phyloP scores from a whole-genome alignment of 2,797 vertebrate species.

The Myripristis jacobus region DNA sequence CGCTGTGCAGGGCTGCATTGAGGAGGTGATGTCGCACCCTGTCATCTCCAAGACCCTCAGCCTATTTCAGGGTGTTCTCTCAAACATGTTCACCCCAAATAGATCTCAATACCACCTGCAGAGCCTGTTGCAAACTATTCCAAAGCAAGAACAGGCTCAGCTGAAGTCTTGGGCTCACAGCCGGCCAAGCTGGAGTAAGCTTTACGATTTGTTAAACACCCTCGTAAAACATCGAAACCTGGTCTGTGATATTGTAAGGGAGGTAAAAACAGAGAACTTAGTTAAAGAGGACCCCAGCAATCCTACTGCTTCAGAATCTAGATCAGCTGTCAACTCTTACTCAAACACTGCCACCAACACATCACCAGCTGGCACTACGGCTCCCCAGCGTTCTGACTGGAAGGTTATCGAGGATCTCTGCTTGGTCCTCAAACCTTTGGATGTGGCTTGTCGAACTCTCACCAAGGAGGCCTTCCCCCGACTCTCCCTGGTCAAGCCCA shows the following conservation, averaged over 20 bases:
- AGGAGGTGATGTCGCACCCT: conserved; percentile 76
- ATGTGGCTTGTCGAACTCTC: conserved; percentile 83
- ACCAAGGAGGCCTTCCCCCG: conserved; percentile 82
- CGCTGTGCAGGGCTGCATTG: conserved; percentile 75
- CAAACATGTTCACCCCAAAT: conserved; percentile 45
- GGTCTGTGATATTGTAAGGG: conserved; percentile 55
- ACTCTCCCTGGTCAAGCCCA: conserved; percentile 82
- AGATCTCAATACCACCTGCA: conserved; percentile 29
- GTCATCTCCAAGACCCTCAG: conserved; percentile 69
- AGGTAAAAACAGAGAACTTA: conserved; percentile 41
- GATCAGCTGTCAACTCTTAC: conserved; percentile 17
- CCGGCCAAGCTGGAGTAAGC: conserved; percentile 66
- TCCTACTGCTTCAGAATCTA: conserved; percentile 19
- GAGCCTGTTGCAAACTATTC: conserved; percentile 50
- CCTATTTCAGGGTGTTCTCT: conserved; percentile 66
- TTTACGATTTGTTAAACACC: conserved; percentile 67
- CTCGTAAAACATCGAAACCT: conserved; percentile 65
- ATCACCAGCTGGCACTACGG: neutral
- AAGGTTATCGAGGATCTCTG: conserved; percentile 78
- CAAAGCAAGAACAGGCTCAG: conserved; percentile 50
- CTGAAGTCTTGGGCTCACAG: conserved; percentile 68
- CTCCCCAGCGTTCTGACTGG: conserved; percentile 70
- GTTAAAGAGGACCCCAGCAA: conserved; percentile 31
- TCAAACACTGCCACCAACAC: conserved; percentile 44
- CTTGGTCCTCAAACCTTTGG: conserved; percentile 81